Evolutionary conservation across 2,888 invertebrate species (phyloP).

Genomic region (Papilio gigon): DNA sequence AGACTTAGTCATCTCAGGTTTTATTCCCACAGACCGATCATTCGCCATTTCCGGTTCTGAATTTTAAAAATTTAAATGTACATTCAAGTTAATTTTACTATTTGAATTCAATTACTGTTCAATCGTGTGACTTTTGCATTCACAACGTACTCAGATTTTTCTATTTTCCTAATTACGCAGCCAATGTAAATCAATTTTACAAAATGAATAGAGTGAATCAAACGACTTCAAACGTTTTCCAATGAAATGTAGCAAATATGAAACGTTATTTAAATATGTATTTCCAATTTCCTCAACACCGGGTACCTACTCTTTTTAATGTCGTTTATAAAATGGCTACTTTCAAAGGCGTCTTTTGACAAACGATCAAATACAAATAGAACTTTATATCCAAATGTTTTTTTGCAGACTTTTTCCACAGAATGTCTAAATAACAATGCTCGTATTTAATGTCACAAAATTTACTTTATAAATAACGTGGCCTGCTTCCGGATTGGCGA

Average conservation of each 20-base stretch:
- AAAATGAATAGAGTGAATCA: conserved; percentile 11
- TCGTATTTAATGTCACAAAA: no score
- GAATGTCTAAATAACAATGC: no score
- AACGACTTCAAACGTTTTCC: neutral
- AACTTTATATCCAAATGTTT: neutral
- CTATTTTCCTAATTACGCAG: conserved; percentile 10
- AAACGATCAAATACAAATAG: neutral
- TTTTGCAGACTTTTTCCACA: no score
- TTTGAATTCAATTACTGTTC: neutral
- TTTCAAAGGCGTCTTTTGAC: conserved; percentile 1
- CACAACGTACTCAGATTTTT: neutral
- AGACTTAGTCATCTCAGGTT: no score
- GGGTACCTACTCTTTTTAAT: neutral
- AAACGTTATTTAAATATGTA: conserved; percentile 2
- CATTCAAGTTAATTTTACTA: neutral
- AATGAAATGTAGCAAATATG: conserved; percentile 13
- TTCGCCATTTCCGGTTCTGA: neutral
- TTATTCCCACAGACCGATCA: neutral
- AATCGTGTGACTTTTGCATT: neutral
- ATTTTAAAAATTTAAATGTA: neutral
- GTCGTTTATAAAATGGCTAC: neutral
- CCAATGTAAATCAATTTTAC: conserved; percentile 13
- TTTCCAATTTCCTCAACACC: conserved; percentile 5
- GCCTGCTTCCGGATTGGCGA: neutral
- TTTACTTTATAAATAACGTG: no score